Percentiles rank a stretch among this genome's conserved stretches.
These are phyloP conservation scores for Gopherus evgoodei DNA, from an alignment of 2,113 vertebrate species.

Conservation along the genomic window DNA sequence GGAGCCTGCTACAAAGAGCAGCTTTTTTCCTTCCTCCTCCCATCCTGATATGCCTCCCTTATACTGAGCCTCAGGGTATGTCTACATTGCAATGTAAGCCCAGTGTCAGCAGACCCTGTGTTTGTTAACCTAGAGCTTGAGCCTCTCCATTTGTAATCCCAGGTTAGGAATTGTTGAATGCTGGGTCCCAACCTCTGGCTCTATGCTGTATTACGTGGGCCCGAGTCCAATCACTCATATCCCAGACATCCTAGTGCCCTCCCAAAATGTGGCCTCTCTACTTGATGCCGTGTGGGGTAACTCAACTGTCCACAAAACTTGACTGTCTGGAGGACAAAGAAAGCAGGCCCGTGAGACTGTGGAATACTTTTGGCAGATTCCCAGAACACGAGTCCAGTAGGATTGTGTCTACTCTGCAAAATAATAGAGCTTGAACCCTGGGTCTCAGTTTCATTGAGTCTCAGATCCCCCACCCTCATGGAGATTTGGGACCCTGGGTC, in stretches of 20 bases:
- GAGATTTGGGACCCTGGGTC: neutral
- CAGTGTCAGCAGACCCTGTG: neutral
- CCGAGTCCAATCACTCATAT: neutral
- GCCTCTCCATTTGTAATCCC: neutral
- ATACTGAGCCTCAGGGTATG: neutral
- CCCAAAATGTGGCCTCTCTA: neutral
- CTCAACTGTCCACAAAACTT: neutral
- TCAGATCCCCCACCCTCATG: neutral
- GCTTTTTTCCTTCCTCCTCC: neutral
- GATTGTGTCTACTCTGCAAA: neutral
- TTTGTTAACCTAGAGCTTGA: neutral
- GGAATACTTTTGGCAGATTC: neutral
- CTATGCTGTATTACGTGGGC: neutral
- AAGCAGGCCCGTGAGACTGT: neutral
- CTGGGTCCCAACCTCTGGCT: neutral
- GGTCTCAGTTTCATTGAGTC: neutral
- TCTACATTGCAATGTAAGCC: neutral
- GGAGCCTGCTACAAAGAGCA: neutral
- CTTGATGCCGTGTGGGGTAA: neutral
- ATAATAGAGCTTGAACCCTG: neutral
- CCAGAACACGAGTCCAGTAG: neutral
- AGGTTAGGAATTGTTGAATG: neutral
- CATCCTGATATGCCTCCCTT: neutral
- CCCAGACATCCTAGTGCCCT: neutral
- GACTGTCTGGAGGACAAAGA: neutral